Evolutionary conservation across 2,888 invertebrate genomes (phyloP).

Genomic region (Barypeithes pellucidus): DNA sequence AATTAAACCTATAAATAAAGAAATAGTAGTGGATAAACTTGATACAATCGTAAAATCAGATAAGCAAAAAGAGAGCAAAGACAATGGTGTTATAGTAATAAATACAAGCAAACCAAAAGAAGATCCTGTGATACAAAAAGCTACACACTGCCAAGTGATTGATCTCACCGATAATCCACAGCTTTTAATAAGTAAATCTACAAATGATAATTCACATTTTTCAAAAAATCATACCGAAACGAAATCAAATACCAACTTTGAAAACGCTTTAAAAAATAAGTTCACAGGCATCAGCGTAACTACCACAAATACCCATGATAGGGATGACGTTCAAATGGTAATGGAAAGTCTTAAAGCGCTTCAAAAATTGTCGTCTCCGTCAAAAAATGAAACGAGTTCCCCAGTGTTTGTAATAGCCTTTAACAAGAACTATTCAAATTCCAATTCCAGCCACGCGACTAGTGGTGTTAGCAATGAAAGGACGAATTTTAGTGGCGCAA

Average conservation of each 20-base stretch:
- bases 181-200: background rate
- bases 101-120: constrained; percentile 34
- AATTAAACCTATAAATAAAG: constrained; percentile 8
- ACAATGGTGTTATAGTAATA: constrained; percentile 49
- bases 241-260: constrained; percentile 25
- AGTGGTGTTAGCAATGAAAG: constrained; percentile 26
- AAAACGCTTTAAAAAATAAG: constrained; percentile 40
- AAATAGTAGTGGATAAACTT: constrained; percentile 13
- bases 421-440: constrained; percentile 65
- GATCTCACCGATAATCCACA: constrained; percentile 62
- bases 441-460: constrained; percentile 41
- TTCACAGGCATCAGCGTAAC: constrained; percentile 55
- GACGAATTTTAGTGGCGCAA: constrained; percentile 54
- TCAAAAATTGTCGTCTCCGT: constrained; percentile 68
- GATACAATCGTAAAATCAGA: constrained; percentile 22
- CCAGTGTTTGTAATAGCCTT: constrained; percentile 69
- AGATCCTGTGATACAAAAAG: constrained; percentile 57
- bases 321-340: constrained; percentile 70
- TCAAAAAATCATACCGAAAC: constrained; percentile 23
- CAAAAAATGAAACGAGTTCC: constrained; percentile 63
- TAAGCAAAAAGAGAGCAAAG: constrained; percentile 21
- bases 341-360: constrained; percentile 71
- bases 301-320: constrained; percentile 56
- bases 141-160: constrained; percentile 65
- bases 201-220: background rate